Evolutionary conservation across 2,888 invertebrate species (phyloP).

Genomic region (Agonopterix arenella): DNA sequence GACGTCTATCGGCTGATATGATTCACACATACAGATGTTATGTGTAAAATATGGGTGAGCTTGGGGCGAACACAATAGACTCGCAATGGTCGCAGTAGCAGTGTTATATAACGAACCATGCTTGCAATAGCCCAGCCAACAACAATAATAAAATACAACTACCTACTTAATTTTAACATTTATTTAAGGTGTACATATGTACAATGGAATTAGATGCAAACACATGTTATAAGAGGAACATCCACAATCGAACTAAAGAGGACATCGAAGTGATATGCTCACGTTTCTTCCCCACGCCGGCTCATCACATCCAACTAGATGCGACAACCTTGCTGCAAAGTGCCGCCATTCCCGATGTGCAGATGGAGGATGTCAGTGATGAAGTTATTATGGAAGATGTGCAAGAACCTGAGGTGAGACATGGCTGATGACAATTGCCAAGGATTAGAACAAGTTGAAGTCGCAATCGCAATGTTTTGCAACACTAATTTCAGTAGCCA

Average conservation of each 20-base stretch:
- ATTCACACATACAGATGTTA: no score
- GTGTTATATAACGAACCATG: no score
- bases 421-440: constrained; percentile 1
- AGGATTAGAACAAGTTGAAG: background rate
- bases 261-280: constrained; percentile 86
- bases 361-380: constrained; percentile 86
- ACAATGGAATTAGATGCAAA: constrained; percentile 90
- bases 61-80: no score
- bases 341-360: constrained; percentile 88
- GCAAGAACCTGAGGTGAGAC: constrained; percentile 68
- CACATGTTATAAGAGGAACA: constrained; percentile 88
- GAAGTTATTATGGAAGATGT: constrained; percentile 49
- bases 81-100: no score
- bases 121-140: no score
- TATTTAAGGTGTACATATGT: constrained; percentile 89
- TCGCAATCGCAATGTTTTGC: no score
- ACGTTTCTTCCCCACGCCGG: constrained; percentile 87
- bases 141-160: no score
- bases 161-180: background rate
- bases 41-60: no score
- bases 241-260: constrained; percentile 85
- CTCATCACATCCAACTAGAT: constrained; percentile 89
- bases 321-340: constrained; percentile 89
- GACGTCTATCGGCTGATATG: no score
- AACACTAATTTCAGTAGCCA: no score